phyloP scores from a whole-genome alignment of 2,888 invertebrate genomes.

The Drosophila emarginata region DNA sequence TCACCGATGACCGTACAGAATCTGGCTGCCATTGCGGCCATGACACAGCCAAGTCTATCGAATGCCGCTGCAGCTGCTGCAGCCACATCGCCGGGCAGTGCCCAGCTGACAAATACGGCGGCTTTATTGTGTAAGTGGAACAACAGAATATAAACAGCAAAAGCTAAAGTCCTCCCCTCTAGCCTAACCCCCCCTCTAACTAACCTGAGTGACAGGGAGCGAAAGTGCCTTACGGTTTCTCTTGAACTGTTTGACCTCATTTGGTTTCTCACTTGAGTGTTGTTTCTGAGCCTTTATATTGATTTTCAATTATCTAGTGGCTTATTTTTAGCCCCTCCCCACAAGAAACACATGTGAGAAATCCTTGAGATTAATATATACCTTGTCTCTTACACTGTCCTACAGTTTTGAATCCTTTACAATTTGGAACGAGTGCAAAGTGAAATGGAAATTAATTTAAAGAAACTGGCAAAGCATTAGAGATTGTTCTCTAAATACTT shows the following conservation, averaged over 20 bases:
- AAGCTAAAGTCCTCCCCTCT: neutral
- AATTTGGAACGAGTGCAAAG: too few species aligned
- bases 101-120: conserved; percentile 82
- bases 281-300: conserved; percentile 28
- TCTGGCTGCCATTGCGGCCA: conserved; percentile 91
- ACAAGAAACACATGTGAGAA: neutral
- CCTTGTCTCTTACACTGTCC: neutral
- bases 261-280: neutral
- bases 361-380: neutral
- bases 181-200: too few species aligned
- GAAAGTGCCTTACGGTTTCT: neutral
- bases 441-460: too few species aligned
- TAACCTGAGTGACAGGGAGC: neutral
- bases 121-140: conserved; percentile 81
- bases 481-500: too few species aligned
- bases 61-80: conserved; percentile 64
- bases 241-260: neutral
- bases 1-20: conserved; percentile 95
- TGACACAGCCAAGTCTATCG: conserved; percentile 83
- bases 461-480: too few species aligned
- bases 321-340: neutral
- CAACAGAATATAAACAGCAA: neutral
- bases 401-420: neutral
- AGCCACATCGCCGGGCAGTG: conserved; percentile 79
- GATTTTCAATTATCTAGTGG: conserved; percentile 54